Evolutionary conservation across 2,797 vertebrate species (phyloP).

Genomic region (Coregonus suidteri): DNA sequence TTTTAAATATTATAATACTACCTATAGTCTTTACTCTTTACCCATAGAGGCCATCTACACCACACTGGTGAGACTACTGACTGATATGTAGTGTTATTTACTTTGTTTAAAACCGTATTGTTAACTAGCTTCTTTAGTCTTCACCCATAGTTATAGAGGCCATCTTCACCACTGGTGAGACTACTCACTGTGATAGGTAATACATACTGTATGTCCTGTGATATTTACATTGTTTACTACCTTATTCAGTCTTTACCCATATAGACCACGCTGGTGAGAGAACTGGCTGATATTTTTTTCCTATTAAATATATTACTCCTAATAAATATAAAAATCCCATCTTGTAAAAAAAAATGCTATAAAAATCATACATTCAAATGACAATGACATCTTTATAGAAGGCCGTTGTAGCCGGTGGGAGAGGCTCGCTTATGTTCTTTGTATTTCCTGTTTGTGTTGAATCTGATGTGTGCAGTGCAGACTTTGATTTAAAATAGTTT

Average conservation of each 20-base stretch:
- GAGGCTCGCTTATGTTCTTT: not conserved
- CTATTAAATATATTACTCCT: not conserved
- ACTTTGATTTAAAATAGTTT: not conserved
- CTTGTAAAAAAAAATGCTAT: not conserved
- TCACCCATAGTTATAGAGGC: too few species aligned
- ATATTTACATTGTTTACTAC: too few species aligned
- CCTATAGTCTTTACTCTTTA: not conserved
- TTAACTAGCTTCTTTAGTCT: not conserved
- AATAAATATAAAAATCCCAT: not conserved
- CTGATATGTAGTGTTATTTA: not conserved
- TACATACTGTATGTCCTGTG: too few species aligned
- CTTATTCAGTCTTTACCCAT: too few species aligned
- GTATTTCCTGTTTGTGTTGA: not conserved
- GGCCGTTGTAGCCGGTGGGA: not conserved
- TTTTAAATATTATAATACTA: too few species aligned
- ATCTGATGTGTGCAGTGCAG: not conserved
- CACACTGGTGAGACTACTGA: too few species aligned
- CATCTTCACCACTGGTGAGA: too few species aligned
- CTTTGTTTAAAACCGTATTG: not conserved
- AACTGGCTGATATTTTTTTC: not conserved
- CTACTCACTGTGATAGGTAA: too few species aligned
- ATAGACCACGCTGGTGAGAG: not conserved
- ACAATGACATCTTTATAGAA: not conserved
- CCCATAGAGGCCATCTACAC: not conserved
- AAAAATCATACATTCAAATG: not conserved